Conservation (phyloP, 2,113 vertebrate species). For the Forbesichthys agassizii region DNA sequence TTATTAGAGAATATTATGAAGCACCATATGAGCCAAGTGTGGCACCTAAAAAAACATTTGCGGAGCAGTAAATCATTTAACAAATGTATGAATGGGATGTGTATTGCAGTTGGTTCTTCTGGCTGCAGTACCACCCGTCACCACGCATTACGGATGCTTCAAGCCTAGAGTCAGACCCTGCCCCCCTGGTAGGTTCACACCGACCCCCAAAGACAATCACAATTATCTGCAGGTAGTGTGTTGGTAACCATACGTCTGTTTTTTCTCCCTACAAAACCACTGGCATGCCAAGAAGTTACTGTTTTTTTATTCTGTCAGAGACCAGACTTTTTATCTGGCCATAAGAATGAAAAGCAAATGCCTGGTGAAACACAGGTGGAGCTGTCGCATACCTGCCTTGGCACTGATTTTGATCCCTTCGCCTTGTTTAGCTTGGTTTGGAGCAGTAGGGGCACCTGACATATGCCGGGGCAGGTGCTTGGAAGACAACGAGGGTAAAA, state of each 20-base stretch:
- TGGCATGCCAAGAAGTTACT: slow-evolving; percentile 53
- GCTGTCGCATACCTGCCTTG: slow-evolving; percentile 59
- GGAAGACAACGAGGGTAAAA: slow-evolving; percentile 38
- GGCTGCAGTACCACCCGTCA: too few relatives aligned
- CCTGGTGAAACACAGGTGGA: slow-evolving; percentile 63
- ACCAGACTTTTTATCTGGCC: slow-evolving; percentile 55
- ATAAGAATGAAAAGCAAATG: slow-evolving; percentile 30
- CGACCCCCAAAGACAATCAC: not conserved
- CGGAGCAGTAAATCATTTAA: too few relatives aligned
- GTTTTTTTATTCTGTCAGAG: slow-evolving; percentile 54
- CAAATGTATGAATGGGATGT: too few relatives aligned
- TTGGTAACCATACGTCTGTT: slow-evolving; percentile 38
- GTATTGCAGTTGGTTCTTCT: too few relatives aligned
- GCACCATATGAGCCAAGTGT: too few relatives aligned
- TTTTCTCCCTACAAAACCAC: slow-evolving; percentile 14
- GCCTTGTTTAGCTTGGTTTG: slow-evolving; percentile 54
- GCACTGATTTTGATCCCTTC: slow-evolving; percentile 51
- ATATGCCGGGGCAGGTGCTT: slow-evolving; percentile 66
- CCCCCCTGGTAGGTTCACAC: not conserved
- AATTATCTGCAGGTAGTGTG: slow-evolving; percentile 46
- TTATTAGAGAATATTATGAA: too few relatives aligned
- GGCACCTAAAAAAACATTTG: too few relatives aligned
- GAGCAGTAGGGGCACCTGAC: slow-evolving; percentile 41
- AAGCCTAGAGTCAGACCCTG: too few relatives aligned
- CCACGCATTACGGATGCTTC: too few relatives aligned